Evolutionary conservation across 1,140 invertebrate genomes (phyloP).

Genomic region (Asbolus verrucosus): DNA sequence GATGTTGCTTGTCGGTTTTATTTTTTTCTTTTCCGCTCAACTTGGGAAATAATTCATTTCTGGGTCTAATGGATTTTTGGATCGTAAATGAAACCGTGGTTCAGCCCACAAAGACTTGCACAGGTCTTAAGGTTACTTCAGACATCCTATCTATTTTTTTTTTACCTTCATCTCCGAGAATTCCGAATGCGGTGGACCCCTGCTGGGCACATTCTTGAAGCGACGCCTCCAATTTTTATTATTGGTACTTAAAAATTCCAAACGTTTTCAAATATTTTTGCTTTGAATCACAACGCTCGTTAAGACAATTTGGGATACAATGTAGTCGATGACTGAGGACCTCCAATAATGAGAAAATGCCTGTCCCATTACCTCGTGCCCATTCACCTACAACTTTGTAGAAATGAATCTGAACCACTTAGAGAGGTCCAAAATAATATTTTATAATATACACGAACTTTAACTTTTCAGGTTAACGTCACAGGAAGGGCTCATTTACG

Average conservation of each 20-base stretch:
- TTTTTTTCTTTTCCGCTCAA: neutral
- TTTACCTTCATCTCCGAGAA: conserved; percentile 12
- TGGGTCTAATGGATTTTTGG: conserved; percentile 27
- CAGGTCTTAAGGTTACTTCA: conserved; percentile 16
- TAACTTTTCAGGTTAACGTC: no score
- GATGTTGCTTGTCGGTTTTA: conserved; percentile 38
- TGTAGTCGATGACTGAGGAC: no score
- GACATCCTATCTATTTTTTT: neutral
- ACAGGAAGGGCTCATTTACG: no score
- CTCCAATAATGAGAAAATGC: no score
- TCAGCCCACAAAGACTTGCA: conserved; percentile 1
- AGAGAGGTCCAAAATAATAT: no score
- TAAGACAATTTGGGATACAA: no score
- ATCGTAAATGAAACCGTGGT: conserved; percentile 25
- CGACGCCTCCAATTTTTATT: conserved; percentile 37
- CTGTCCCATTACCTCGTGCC: no score
- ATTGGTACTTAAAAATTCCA: conserved; percentile 23
- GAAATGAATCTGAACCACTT: no score
- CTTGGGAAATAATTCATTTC: conserved; percentile 22
- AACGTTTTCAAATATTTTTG: neutral
- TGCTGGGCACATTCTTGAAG: conserved; percentile 27
- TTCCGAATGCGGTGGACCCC: conserved; percentile 21
- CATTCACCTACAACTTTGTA: no score
- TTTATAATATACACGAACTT: no score
- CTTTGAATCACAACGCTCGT: neutral